These are phyloP conservation scores for Falco rusticolus DNA, from an alignment of 2,797 vertebrate species.

Conservation along the genomic window DNA sequence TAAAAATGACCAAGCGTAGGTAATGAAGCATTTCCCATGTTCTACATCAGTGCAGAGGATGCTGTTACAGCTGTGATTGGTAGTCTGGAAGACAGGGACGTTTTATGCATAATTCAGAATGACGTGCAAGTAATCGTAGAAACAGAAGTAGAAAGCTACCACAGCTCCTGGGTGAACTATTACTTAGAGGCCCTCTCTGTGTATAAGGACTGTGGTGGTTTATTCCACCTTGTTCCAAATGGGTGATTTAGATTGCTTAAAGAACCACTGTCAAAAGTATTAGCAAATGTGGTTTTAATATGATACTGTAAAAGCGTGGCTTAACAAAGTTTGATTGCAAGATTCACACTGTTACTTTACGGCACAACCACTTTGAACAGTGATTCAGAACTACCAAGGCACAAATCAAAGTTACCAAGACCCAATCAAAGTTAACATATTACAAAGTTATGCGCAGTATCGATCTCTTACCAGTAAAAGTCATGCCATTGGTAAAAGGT, in stretches of 20 bases:
- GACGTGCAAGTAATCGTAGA: conserved; percentile 4
- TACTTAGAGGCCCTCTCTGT: conserved; percentile 48
- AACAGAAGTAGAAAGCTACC: conserved; percentile 35
- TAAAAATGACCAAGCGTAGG: conserved; percentile 42
- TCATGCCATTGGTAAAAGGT: background rate
- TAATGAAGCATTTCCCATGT: conserved; percentile 49
- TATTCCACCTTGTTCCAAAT: background rate
- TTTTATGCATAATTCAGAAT: conserved; percentile 50
- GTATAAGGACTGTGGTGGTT: background rate
- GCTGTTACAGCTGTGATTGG: conserved; percentile 32
- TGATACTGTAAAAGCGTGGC: rapidly evolving
- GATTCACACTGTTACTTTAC: background rate
- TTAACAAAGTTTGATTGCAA: background rate
- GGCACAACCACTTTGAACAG: background rate
- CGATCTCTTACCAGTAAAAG: rapidly evolving
- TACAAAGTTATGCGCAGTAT: background rate
- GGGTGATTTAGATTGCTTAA: background rate
- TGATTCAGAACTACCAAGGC: background rate
- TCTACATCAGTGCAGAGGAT: conserved; percentile 24
- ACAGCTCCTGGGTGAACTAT: conserved; percentile 31
- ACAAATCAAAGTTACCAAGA: background rate
- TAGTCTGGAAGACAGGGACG: conserved; percentile 45
- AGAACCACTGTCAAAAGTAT: background rate
- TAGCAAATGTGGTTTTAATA: background rate
- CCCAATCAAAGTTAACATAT: background rate